Evolutionary conservation across 2,797 vertebrate species (phyloP).

Genomic region (Siniperca obscura): DNA sequence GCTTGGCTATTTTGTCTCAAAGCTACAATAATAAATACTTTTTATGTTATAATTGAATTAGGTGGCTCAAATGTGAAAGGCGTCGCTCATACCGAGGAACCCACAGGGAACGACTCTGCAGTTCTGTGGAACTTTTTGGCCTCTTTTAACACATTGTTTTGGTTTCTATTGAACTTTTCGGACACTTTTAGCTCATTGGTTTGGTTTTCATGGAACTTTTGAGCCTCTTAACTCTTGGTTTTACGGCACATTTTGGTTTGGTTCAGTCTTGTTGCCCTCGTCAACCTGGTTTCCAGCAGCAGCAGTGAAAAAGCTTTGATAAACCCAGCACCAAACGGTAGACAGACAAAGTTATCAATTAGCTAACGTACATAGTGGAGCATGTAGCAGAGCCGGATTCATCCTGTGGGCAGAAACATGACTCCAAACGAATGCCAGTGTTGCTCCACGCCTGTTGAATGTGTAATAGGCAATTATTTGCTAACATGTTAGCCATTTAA

Average conservation of each 20-base stretch:
- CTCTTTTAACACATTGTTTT: not conserved
- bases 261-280: not conserved
- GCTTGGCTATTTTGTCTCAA: not conserved
- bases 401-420: not conserved
- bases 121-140: not conserved
- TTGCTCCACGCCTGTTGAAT: not conserved
- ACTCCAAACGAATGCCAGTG: not conserved
- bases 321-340: not conserved
- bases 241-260: not conserved
- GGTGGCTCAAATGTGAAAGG: not conserved
- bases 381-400: not conserved
- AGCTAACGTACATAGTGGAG: not conserved
- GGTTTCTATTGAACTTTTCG: not conserved
- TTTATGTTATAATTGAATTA: not conserved
- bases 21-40: not conserved
- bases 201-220: not conserved
- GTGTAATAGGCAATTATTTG: not conserved
- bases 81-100: not conserved
- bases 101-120: not conserved
- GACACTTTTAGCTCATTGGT: not conserved
- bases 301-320: not conserved
- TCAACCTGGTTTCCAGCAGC: not conserved
- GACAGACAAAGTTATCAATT: not conserved
- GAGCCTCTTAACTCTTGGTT: too few relatives aligned
- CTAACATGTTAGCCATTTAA: too few relatives aligned